Conservation (phyloP, 1,140 invertebrate species). For the Procambarus clarkii region DNA sequence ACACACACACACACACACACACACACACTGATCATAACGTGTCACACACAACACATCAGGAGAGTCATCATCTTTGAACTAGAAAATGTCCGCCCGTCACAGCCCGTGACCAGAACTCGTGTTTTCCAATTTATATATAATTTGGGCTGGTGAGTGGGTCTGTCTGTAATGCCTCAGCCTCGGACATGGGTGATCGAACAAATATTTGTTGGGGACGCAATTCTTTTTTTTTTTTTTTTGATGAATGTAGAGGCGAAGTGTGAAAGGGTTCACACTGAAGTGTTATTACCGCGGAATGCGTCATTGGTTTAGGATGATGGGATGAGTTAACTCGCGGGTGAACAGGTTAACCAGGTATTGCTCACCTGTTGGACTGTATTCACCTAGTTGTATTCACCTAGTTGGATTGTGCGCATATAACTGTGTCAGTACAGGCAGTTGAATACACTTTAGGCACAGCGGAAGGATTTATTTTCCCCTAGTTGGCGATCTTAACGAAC, state of each 20-base stretch:
- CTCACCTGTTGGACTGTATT: too few species aligned
- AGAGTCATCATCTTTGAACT: conserved; percentile 16
- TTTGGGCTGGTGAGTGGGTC: neutral
- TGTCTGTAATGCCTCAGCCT: neutral
- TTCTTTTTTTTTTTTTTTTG: neutral
- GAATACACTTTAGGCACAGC: too few species aligned
- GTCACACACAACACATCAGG: neutral
- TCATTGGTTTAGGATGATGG: too few species aligned
- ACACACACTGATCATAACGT: too few species aligned
- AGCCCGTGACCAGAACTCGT: neutral
- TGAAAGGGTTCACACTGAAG: neutral
- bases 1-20: too few species aligned
- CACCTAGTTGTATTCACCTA: too few species aligned
- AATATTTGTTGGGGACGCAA: neutral
- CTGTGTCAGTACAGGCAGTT: too few species aligned
- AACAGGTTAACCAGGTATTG: too few species aligned
- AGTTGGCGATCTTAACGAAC: too few species aligned
- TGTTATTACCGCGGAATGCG: neutral
- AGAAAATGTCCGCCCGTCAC: neutral
- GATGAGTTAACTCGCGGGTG: too few species aligned
- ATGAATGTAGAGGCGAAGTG: neutral
- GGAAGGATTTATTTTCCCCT: too few species aligned
- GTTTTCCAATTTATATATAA: neutral
- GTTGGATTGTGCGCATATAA: too few species aligned
- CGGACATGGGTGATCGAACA: neutral